Evolutionary conservation across 1,140 invertebrate species (phyloP), one percentile per base, ranked within the genome.

Genomic region (Tetragnatha versicolor): DNA sequence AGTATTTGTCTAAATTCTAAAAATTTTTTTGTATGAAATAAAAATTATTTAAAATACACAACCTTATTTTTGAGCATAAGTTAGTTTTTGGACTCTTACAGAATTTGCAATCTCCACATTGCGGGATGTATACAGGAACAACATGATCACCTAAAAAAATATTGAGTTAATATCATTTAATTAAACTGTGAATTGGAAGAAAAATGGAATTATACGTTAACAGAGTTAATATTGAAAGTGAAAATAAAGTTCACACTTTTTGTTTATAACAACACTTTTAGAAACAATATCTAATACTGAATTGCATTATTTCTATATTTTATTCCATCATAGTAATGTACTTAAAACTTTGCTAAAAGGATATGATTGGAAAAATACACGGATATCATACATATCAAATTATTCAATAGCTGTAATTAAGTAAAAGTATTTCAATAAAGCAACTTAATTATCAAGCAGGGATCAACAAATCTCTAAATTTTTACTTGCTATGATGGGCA

Each of bases 1-100:
- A 55, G 2, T 6, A 25, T 12, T 53, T 53, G 22, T 3, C 27
- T 6, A 53, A 31, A 65, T 60, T 17, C 33, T 17, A 68, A 66
- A 35, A n/a, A 25, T 33, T 22, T 29, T 66, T 25, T 61, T n/a
- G 35, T 27, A 3, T 0, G 5, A 22, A 31, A 49, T 68, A n/a
- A 12, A 49, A n/a, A 35, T 49, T n/a, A 33, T 25, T 25, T 25
- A 53, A 53, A 5, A 20, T 25, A 53, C 4, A 22, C 3, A 53
- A 90, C 89, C 88, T 89, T 69, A 99, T 97, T 87, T 96, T 98
- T 82, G 93, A 91, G 84, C 98, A 99, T 2, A 99, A 86, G 88
- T 99, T 99, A 2, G 97, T 99, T 86, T 98, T 99, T 0, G 92
- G 90, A 79, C 92, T 97, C 79, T 92, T 91, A 85, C 98, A 99